A percentile compares a stretch with the other conserved stretches of the same genome.
phyloP scores from a whole-genome alignment of 2,113 vertebrate species.

The Megaceryle maxima region DNA sequence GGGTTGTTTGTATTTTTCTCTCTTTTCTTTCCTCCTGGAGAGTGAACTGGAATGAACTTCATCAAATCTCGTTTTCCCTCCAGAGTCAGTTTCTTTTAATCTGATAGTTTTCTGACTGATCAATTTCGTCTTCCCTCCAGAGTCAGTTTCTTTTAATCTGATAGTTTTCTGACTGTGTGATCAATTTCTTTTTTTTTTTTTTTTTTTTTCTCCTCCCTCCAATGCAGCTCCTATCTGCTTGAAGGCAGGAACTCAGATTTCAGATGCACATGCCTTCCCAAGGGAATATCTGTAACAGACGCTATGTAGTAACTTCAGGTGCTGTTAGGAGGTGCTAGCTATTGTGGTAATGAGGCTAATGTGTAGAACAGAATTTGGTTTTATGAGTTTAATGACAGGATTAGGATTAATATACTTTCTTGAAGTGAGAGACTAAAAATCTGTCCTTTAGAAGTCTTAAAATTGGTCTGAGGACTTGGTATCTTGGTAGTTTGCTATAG shows the following conservation, averaged over 20 bases:
- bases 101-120: neutral
- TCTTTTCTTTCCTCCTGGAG: neutral
- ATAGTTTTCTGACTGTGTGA: neutral
- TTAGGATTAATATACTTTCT: neutral
- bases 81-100: neutral
- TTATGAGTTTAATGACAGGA: neutral
- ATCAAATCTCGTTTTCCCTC: neutral
- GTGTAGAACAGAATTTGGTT: neutral
- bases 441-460: neutral
- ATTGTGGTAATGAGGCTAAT: neutral
- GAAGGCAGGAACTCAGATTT: neutral
- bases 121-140: too few relatives aligned
- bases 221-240: neutral
- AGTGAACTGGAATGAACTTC: neutral
- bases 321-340: neutral
- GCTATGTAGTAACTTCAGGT: neutral
- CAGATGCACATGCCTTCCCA: neutral
- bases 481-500: neutral
- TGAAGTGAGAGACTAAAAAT: neutral
- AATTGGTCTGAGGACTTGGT: neutral
- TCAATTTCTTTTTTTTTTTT: neutral
- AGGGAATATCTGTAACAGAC: neutral
- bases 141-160: neutral
- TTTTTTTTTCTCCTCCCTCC: neutral
- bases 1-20: neutral